Evolutionary conservation across 2,888 invertebrate genomes (phyloP).

Genomic region (Cyrtodaria siliqua): DNA sequence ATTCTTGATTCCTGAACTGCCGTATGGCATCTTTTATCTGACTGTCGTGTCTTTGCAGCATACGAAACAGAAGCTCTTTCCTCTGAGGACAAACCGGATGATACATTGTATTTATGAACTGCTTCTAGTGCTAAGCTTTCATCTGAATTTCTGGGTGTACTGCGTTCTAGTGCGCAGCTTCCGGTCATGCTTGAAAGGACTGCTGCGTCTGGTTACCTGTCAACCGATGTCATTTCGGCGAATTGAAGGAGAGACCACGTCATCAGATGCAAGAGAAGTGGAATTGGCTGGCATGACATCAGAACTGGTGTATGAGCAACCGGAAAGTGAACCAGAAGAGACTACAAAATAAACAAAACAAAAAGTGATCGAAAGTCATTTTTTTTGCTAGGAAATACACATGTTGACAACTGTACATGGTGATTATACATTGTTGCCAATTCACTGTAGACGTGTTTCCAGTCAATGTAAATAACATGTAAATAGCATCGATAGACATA

Average conservation of each 20-base stretch:
- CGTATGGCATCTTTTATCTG: constrained; percentile 55
- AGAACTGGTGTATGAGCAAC: constrained; percentile 11
- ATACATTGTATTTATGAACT: constrained; percentile 54
- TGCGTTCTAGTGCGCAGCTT: constrained; percentile 42
- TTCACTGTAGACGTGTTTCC: too few relatives aligned
- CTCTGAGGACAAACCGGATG: constrained; percentile 38
- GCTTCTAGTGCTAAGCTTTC: constrained; percentile 45
- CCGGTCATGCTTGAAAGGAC: constrained; percentile 28
- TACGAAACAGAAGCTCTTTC: constrained; percentile 30
- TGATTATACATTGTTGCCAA: too few relatives aligned
- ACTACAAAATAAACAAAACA: too few relatives aligned
- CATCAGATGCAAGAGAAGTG: constrained; percentile 8
- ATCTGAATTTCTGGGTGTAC: constrained; percentile 64
- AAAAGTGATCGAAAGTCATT: too few relatives aligned
- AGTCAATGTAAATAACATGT: too few relatives aligned
- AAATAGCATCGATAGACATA: too few relatives aligned
- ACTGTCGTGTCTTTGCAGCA: constrained; percentile 30
- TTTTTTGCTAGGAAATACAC: too few relatives aligned
- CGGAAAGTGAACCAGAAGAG: constrained; percentile 33
- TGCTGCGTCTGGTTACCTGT: constrained; percentile 33
- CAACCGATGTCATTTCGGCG: constrained; percentile 11
- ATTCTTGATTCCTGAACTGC: constrained; percentile 58
- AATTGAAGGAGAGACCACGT: constrained; percentile 13
- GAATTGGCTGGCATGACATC: constrained; percentile 33
- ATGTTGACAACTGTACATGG: too few relatives aligned